Conservation (phyloP, 2,888 invertebrate genomes). For the Anthoptus insignis region DNA sequence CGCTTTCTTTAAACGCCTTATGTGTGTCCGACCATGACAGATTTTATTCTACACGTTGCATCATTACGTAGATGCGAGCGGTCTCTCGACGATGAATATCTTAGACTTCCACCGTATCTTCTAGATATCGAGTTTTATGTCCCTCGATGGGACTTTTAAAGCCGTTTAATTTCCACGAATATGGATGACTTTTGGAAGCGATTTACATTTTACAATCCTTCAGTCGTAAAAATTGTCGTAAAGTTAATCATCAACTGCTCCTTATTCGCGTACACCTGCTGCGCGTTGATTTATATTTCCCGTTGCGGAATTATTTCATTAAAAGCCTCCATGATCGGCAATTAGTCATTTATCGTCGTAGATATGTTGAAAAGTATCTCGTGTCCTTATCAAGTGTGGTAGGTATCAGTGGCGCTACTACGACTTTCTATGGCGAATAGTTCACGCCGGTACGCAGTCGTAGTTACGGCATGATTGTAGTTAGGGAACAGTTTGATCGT, state of each 20-base stretch:
- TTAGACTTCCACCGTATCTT: conserved; percentile 28
- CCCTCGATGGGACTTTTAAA: conserved; percentile 11
- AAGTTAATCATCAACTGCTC: conserved; percentile 59
- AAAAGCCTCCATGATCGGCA: neutral
- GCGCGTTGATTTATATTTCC: conserved; percentile 31
- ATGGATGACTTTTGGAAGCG: conserved; percentile 44
- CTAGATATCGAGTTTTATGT: conserved; percentile 42
- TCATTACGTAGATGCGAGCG: conserved; percentile 4
- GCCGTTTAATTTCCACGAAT: conserved; percentile 42
- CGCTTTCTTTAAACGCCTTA: conserved; percentile 6
- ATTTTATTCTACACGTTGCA: conserved; percentile 5
- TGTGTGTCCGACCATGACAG: conserved; percentile 4
- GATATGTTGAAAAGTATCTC: conserved; percentile 12
- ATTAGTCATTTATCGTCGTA: conserved; percentile 24
- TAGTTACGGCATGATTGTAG: conserved; percentile 8
- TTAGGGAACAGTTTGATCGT: conserved; percentile 16
- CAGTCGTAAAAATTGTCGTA: conserved; percentile 59
- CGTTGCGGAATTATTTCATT: conserved; percentile 7
- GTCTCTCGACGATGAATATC: conserved; percentile 2
- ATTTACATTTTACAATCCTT: conserved; percentile 61
- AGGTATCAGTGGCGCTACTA: neutral
- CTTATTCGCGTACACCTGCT: conserved; percentile 63
- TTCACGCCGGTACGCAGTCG: neutral
- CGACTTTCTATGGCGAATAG: neutral
- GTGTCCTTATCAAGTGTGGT: neutral